phyloP scores from a whole-genome alignment of 2,888 invertebrate species.

The Caenorhabditis imperialis region DNA sequence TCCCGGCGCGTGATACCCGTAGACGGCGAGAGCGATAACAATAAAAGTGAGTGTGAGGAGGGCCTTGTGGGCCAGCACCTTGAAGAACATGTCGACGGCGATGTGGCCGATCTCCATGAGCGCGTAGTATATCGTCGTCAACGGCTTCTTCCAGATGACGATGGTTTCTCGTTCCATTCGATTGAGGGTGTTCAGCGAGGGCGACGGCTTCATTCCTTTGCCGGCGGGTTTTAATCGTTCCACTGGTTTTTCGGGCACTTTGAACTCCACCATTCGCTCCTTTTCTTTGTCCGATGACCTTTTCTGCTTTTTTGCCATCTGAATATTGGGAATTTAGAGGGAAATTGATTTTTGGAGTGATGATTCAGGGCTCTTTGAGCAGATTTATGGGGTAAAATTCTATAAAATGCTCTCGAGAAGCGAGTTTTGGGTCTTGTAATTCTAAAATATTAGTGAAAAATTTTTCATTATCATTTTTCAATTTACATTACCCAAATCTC shows the following conservation, averaged over 20 bases:
- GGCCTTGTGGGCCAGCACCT: conserved; percentile 72
- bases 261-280: conserved; percentile 29
- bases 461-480: too few species aligned
- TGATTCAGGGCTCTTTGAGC: too few species aligned
- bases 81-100: conserved; percentile 55
- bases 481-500: too few species aligned
- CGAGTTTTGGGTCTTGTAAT: too few species aligned
- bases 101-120: conserved; percentile 76
- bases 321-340: too few species aligned
- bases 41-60: conserved; percentile 64
- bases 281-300: conserved; percentile 10
- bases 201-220: conserved; percentile 64
- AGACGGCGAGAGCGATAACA: conserved; percentile 65
- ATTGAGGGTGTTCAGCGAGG: conserved; percentile 70
- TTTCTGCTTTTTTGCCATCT: conserved; percentile 39
- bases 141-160: conserved; percentile 79
- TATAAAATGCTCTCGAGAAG: too few species aligned
- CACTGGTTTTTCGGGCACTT: conserved; percentile 22
- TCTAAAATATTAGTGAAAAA: neutral
- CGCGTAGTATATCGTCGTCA: conserved; percentile 79
- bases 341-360: too few species aligned
- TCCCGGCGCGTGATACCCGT: conserved; percentile 78
- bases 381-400: too few species aligned
- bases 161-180: conserved; percentile 77
- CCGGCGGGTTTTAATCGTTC: conserved; percentile 33